Conservation (phyloP, 2,113 vertebrate genomes). For the Calyptomena viridis region DNA sequence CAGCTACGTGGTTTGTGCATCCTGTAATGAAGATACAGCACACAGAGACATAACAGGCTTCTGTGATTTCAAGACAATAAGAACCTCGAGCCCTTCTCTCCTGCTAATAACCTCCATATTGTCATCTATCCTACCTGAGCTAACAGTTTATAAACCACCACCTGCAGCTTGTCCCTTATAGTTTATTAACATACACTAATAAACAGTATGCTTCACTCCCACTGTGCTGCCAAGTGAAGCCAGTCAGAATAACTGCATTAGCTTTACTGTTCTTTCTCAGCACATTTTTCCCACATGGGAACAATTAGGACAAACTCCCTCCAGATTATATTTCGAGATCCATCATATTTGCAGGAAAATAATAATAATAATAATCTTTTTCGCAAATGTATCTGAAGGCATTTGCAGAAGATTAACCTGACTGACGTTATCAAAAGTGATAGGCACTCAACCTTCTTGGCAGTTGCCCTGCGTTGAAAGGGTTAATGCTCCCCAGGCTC, state of each 20-base stretch:
- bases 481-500: constrained; percentile 53
- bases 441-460: neutral
- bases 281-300: constrained; percentile 73
- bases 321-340: constrained; percentile 74
- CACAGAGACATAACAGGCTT: accelerated
- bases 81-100: neutral
- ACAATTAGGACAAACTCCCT: constrained; percentile 78
- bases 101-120: neutral
- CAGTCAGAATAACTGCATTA: constrained; percentile 54
- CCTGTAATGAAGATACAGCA: neutral
- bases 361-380: constrained; percentile 24
- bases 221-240: constrained; percentile 52
- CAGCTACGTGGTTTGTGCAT: accelerated
- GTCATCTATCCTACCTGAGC: constrained; percentile 57
- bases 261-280: constrained; percentile 68
- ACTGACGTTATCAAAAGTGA: neutral
- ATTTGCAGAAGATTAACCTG: constrained; percentile 15
- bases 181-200: constrained; percentile 77
- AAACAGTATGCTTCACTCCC: constrained; percentile 62
- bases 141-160: constrained; percentile 18
- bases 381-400: neutral
- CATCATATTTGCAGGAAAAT: constrained; percentile 55
- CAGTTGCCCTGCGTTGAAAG: neutral
- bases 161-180: constrained; percentile 54
- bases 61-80: neutral